Evolutionary conservation across 2,113 vertebrate genomes (phyloP), one percentile per base, ranked within the genome.

Genomic region (Agapornis roseicollis): DNA sequence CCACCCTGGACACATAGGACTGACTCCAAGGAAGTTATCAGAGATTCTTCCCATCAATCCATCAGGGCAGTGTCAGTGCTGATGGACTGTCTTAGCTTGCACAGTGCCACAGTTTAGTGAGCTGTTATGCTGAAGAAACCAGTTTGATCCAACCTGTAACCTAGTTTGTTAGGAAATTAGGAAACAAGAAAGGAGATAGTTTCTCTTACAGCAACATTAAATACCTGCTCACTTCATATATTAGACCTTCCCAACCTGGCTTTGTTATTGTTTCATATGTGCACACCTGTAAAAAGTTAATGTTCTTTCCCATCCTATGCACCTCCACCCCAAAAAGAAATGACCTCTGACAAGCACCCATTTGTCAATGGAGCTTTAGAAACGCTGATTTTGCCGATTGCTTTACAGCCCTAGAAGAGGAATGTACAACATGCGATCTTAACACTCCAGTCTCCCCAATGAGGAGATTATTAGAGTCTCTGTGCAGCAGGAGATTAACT

Each of bases 401-500:
- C 42, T 64, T 79, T 89, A 28, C 16, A 92, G 68, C 46, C 58
- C 46, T 33, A 69, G 66, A 94, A 91, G 39, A 72, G 47, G 35
- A 65, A 49, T 2, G 33, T 33, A 18, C 50, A 88, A 55, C 82
- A 52, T 71, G 79, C 86, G 37, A 94, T 91, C 97, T 84, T 90
- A 97, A 95, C 95, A 94, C 78, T 50, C 88, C 93, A 91, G 17
- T 97, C 96, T 98, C 94, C 96, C 96, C 79, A 91, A 78, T 66
- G 89, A 98, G 97, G 89, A 98, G 97, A 98, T 97, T 96, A 94
- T 90, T 69, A 74, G 66, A 92, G 55, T 53, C 63, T 93, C 96
- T 95, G 96, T 94, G 92, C 88, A 93, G 96, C n/a, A 5, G 55
- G 94, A 96, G 97, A 98, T 97, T 98, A 98, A 98, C 97, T 96